These are phyloP conservation scores for Saxidomus purpurata DNA, from an alignment of 1,140 invertebrate species.

Conservation along the genomic window DNA sequence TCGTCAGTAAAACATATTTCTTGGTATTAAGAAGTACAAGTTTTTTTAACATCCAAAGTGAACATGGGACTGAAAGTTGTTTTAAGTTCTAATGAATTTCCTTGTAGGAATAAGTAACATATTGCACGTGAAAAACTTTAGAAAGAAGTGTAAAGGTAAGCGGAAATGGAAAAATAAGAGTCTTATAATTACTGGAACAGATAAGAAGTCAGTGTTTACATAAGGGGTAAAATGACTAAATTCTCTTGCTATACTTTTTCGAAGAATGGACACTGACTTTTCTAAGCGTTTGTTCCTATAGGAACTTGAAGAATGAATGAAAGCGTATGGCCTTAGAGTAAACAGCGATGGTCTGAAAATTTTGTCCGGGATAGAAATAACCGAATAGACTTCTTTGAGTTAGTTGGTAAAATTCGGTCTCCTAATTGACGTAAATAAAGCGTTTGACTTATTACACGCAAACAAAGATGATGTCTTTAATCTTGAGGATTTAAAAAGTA, in stretches of 20 bases:
- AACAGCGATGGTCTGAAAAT: conserved; percentile 71
- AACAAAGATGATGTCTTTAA: conserved; percentile 94
- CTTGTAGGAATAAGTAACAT: no score
- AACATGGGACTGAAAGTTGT: no score
- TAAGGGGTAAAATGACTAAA: conserved; percentile 56
- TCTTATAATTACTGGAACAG: conserved; percentile 6
- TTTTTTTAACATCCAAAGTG: no score
- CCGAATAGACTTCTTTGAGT: conserved; percentile 81
- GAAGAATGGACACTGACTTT: conserved; percentile 69
- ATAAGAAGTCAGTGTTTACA: conserved; percentile 40
- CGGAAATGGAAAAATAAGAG: background rate
- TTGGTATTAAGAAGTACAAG: no score
- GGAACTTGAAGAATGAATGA: conserved; percentile 71
- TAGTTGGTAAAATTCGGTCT: conserved; percentile 88
- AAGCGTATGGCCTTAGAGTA: conserved; percentile 71
- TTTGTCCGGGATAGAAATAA: conserved; percentile 78
- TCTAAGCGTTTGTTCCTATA: conserved; percentile 53
- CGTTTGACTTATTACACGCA: conserved; percentile 95
- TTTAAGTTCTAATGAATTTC: no score
- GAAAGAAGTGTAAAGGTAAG: background rate
- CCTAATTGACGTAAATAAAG: conserved; percentile 94
- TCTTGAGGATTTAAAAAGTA: conserved; percentile 92
- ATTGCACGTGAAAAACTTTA: no score
- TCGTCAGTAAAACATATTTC: no score
- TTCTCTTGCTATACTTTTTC: conserved; percentile 63